Evolutionary conservation across 2,113 vertebrate genomes (phyloP).

Genomic region (Heptranchias perlo): DNA sequence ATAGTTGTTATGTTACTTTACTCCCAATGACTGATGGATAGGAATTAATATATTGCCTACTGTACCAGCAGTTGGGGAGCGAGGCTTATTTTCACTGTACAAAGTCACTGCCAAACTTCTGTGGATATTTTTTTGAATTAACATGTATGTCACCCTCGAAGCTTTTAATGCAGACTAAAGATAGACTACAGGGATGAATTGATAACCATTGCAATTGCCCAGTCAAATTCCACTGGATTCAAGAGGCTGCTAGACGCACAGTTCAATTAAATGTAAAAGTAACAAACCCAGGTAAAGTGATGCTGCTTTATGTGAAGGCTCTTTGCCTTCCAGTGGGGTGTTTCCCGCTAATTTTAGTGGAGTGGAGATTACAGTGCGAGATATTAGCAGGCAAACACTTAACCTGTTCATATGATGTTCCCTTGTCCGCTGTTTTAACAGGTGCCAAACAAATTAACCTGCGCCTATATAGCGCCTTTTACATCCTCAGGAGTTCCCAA

Average conservation of each 20-base stretch:
- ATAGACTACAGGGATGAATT: not conserved
- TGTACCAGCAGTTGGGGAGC: not conserved
- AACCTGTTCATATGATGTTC: not conserved
- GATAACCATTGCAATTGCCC: not conserved
- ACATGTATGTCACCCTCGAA: constrained; percentile 14
- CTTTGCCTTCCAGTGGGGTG: not conserved
- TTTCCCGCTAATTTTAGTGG: not conserved
- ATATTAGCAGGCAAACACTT: not conserved
- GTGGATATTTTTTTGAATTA: constrained; percentile 3
- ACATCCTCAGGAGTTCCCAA: not conserved
- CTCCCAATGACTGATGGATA: not conserved
- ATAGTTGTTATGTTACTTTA: constrained; percentile 2
- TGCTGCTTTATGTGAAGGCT: not conserved
- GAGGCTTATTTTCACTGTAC: not conserved
- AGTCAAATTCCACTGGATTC: not conserved
- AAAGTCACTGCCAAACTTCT: not conserved
- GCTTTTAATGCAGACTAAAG: constrained; percentile 20
- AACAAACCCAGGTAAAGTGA: not conserved
- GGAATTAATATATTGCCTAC: constrained; percentile 1
- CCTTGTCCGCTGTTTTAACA: not conserved
- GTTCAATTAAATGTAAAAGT: not conserved
- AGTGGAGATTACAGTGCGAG: not conserved
- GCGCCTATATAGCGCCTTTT: not conserved
- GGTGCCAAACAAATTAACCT: not conserved
- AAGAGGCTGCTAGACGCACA: not conserved